Percentiles rank a stretch among this genome's conserved stretches.
These are phyloP conservation scores for Acipenser transmontanus DNA, from an alignment of 2,797 vertebrate species.

Conservation along the genomic window DNA sequence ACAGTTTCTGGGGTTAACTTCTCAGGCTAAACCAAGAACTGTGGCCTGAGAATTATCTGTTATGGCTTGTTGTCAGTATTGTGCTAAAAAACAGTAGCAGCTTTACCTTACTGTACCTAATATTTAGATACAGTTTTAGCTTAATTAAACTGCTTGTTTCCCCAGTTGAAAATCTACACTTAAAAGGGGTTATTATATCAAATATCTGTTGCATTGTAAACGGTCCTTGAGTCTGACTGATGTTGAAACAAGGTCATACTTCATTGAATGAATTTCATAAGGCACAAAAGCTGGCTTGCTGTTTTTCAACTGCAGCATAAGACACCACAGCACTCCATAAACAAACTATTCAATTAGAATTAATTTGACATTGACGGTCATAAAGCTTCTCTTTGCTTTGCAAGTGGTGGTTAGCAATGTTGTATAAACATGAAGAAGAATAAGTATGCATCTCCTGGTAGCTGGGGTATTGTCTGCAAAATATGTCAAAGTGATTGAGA, in stretches of 20 bases:
- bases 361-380: slow-evolving; percentile 3
- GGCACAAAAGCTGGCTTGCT: neutral
- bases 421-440: slow-evolving; percentile 6
- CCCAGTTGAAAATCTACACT: too few species aligned
- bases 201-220: neutral
- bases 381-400: neutral
- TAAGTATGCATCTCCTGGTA: slow-evolving; percentile 15
- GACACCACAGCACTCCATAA: neutral
- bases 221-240: neutral
- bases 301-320: slow-evolving; percentile 3
- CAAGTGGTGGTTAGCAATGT: slow-evolving; percentile 7
- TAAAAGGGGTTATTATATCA: too few species aligned
- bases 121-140: too few species aligned
- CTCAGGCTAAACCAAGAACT: too few species aligned
- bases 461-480: slow-evolving; percentile 16
- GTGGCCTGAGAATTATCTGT: too few species aligned
- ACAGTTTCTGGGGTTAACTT: too few species aligned
- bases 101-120: too few species aligned
- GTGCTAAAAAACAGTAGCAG: too few species aligned
- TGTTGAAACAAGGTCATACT: neutral
- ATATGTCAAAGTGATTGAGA: slow-evolving; percentile 19
- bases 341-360: neutral
- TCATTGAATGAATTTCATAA: neutral
- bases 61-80: too few species aligned
- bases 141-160: too few species aligned